Conservation (phyloP, 2,888 invertebrate genomes). For the Zygothrica quintamaculata region DNA sequence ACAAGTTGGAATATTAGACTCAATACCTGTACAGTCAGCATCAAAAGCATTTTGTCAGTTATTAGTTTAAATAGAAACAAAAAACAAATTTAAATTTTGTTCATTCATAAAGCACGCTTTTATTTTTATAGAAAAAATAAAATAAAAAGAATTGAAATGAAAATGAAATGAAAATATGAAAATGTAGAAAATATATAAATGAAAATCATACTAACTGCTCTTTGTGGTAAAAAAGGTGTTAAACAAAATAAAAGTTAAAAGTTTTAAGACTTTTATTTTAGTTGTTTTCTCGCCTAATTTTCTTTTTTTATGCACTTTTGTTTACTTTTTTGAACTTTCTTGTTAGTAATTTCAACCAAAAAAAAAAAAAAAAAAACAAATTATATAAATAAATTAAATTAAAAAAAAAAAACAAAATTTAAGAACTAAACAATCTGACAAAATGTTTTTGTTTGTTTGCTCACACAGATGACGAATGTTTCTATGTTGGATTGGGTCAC, state of each 20-base stretch:
- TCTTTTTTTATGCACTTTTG: conserved; percentile 66
- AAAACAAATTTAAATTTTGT: conserved; percentile 52
- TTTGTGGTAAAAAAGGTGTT: conserved; percentile 69
- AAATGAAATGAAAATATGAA: conserved; percentile 40
- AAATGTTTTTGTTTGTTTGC: conserved; percentile 91
- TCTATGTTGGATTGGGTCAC: conserved; percentile 97
- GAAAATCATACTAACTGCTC: conserved; percentile 76
- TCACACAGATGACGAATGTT: conserved; percentile 97
- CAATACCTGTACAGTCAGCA: conserved; percentile 81
- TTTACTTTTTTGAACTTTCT: conserved; percentile 66
- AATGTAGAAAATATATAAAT: conserved; percentile 36
- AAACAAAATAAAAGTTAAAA: conserved; percentile 58
- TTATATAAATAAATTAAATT: conserved; percentile 28
- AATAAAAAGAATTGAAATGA: conserved; percentile 41
- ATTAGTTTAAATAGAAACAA: conserved; percentile 70
- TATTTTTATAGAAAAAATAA: conserved; percentile 52
- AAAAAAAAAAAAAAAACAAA: conserved; percentile 42
- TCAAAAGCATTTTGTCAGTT: conserved; percentile 86
- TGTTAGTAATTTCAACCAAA: conserved; percentile 62
- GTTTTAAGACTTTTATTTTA: conserved; percentile 57
- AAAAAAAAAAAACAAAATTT: conserved; percentile 32
- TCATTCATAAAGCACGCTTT: conserved; percentile 79
- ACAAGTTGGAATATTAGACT: conserved; percentile 46
- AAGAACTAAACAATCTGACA: conserved; percentile 87
- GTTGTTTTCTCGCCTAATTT: conserved; percentile 67